Conservation (phyloP, 1,140 invertebrate species). For the Cataglyphis hispanica region DNA sequence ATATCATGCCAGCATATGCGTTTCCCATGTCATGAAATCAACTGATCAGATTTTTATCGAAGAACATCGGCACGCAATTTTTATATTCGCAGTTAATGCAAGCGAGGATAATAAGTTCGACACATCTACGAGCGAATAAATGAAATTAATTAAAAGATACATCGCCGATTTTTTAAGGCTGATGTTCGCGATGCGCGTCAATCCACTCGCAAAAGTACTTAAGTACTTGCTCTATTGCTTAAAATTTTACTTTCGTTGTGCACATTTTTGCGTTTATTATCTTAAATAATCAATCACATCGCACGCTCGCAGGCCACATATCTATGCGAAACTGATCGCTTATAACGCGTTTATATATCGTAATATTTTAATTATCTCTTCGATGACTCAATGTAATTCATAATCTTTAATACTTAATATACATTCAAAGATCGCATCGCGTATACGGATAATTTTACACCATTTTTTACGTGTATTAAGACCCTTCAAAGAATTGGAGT, state of each 20-base stretch:
- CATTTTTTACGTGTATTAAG: constrained; percentile 40
- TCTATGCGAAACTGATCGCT: constrained; percentile 41
- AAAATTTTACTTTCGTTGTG: constrained; percentile 77
- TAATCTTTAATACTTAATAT: constrained; percentile 48
- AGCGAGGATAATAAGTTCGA: constrained; percentile 1
- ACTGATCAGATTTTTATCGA: constrained; percentile 29
- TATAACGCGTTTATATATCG: not conserved
- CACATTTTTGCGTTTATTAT: constrained; percentile 64
- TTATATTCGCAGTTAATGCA: constrained; percentile 7
- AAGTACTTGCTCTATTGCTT: constrained; percentile 46
- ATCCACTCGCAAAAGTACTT: constrained; percentile 14
- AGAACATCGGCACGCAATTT: constrained; percentile 38
- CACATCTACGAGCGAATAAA: constrained; percentile 20
- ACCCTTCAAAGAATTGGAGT: constrained; percentile 25
- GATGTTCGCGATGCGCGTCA: constrained; percentile 6
- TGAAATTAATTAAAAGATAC: constrained; percentile 14
- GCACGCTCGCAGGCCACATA: constrained; percentile 8
- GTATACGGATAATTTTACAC: constrained; percentile 45
- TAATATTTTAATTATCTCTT: constrained; percentile 56
- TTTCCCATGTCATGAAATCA: not conserved
- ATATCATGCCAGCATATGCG: constrained; percentile 18
- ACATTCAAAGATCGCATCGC: constrained; percentile 38
- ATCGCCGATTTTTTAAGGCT: constrained; percentile 21
- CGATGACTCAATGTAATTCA: constrained; percentile 34
- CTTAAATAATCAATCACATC: constrained; percentile 63